Evolutionary conservation across 2,888 invertebrate genomes (phyloP).

Genomic region (Drosophila siamana): DNA sequence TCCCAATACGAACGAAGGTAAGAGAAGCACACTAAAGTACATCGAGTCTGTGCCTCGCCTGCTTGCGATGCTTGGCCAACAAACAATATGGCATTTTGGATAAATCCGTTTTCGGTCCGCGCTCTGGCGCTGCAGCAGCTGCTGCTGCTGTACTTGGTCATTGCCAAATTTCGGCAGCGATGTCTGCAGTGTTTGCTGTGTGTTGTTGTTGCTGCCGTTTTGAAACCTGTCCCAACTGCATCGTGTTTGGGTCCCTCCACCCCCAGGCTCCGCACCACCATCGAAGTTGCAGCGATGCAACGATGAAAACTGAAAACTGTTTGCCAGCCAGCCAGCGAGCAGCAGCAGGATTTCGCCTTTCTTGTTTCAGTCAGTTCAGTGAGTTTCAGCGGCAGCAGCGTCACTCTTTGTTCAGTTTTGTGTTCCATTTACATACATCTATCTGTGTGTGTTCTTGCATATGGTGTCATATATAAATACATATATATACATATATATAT

Average conservation of each 20-base stretch:
- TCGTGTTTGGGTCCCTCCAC: slow-evolving; percentile 72
- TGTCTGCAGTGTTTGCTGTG: slow-evolving; percentile 28
- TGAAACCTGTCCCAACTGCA: slow-evolving; percentile 80
- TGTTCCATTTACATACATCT: slow-evolving; percentile 68
- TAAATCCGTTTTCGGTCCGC: slow-evolving; percentile 61
- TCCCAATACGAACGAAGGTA: slow-evolving; percentile 58
- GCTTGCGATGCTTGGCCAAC: slow-evolving; percentile 48
- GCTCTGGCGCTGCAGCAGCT: slow-evolving; percentile 29
- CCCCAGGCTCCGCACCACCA: slow-evolving; percentile 44
- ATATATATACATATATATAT: slow-evolving; percentile 50
- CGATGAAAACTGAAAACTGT: slow-evolving; percentile 65
- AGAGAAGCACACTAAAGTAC: slow-evolving; percentile 36
- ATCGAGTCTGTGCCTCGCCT: slow-evolving; percentile 16
- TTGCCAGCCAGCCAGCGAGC: slow-evolving; percentile 44
- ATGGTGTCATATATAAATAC: slow-evolving; percentile 9
- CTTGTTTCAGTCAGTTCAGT: slow-evolving; percentile 65
- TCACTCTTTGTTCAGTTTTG: slow-evolving; percentile 73
- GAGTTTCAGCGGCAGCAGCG: slow-evolving; percentile 39
- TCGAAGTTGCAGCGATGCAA: slow-evolving; percentile 27
- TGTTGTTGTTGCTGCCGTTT: slow-evolving; percentile 39
- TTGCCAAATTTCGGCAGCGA: slow-evolving; percentile 68
- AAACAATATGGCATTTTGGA: slow-evolving; percentile 67
- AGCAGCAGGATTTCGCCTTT: slow-evolving; percentile 72
- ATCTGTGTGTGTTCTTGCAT: slow-evolving; percentile 26
- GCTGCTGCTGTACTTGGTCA: slow-evolving; percentile 73